Evolutionary conservation across 2,797 vertebrate genomes (phyloP).

Genomic region (Lycodopsis pacificus): DNA sequence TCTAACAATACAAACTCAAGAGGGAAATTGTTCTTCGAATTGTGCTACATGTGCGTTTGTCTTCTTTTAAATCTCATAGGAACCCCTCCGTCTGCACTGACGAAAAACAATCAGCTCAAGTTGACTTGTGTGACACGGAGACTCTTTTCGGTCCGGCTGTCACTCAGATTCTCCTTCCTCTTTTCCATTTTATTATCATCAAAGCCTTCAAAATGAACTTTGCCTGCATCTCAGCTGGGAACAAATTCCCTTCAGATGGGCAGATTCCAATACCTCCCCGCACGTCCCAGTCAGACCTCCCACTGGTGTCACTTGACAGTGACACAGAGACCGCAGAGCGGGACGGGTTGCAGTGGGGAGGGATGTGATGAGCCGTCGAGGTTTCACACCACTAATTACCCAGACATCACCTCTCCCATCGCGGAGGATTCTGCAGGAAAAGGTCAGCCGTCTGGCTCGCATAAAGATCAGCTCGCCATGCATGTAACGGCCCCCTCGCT

Average conservation of each 20-base stretch:
- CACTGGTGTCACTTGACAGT: slow-evolving; percentile 46
- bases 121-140: slow-evolving; percentile 31
- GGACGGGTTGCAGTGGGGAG: slow-evolving; percentile 18
- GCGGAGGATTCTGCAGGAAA: slow-evolving; percentile 61
- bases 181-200: slow-evolving; percentile 50
- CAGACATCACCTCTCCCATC: slow-evolving; percentile 65
- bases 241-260: slow-evolving; percentile 43
- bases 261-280: slow-evolving; percentile 34
- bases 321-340: slow-evolving; percentile 37
- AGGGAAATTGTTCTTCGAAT: slow-evolving; percentile 20
- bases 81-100: slow-evolving; percentile 11
- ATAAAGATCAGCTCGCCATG: slow-evolving; percentile 67
- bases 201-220: slow-evolving; percentile 39
- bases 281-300: slow-evolving; percentile 27
- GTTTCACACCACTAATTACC: slow-evolving; percentile 74
- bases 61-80: slow-evolving; percentile 30
- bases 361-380: slow-evolving; percentile 38
- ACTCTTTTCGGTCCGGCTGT: slow-evolving; percentile 30
- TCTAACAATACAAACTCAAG: slow-evolving; percentile 5
- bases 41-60: neutral
- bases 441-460: slow-evolving; percentile 77
- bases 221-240: slow-evolving; percentile 32
- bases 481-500: slow-evolving; percentile 58
- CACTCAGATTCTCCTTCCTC: slow-evolving; percentile 23
- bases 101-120: slow-evolving; percentile 16